Conservation (phyloP, 1,140 invertebrate genomes). For the Drusus annulatus region DNA sequence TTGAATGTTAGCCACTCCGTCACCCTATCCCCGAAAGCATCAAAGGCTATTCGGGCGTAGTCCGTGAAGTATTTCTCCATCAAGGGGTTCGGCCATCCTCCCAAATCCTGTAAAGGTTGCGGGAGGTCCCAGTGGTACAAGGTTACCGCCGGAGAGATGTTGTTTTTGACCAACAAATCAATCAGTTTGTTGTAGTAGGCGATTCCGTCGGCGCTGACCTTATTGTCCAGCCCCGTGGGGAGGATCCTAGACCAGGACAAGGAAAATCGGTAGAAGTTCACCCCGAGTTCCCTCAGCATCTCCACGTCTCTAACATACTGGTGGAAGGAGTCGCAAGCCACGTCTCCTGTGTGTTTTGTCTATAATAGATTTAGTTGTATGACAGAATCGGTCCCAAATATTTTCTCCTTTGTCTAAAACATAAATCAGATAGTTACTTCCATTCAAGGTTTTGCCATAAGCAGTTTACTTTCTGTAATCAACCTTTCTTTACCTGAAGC, state of each 20-base stretch:
- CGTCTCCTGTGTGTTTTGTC: conserved; percentile 67
- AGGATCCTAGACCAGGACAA: conserved; percentile 76
- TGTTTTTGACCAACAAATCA: conserved; percentile 69
- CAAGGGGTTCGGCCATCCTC: conserved; percentile 64
- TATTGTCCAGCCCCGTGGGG: conserved; percentile 69
- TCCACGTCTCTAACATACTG: conserved; percentile 71
- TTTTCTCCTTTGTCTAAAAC: conserved; percentile 70
- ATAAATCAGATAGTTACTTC: neutral
- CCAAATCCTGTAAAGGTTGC: conserved; percentile 65
- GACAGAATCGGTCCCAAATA: conserved; percentile 73
- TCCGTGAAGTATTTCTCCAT: conserved; percentile 69
- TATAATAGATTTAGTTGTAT: too few relatives aligned
- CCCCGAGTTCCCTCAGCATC: conserved; percentile 69
- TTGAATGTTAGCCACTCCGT: conserved; percentile 70
- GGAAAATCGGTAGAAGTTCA: conserved; percentile 74
- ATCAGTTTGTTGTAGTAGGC: conserved; percentile 76
- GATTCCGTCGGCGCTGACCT: conserved; percentile 71
- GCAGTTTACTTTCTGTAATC: conserved; percentile 3
- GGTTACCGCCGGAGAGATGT: conserved; percentile 72
- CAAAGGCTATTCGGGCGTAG: conserved; percentile 66
- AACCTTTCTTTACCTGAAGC: conserved; percentile 65
- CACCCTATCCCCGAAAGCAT: conserved; percentile 68
- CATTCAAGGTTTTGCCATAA: neutral
- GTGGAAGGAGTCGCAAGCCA: conserved; percentile 66
- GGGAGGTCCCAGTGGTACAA: conserved; percentile 68